Evolutionary conservation across 2,113 vertebrate species (phyloP).

Genomic region (Okapia johnstoni): DNA sequence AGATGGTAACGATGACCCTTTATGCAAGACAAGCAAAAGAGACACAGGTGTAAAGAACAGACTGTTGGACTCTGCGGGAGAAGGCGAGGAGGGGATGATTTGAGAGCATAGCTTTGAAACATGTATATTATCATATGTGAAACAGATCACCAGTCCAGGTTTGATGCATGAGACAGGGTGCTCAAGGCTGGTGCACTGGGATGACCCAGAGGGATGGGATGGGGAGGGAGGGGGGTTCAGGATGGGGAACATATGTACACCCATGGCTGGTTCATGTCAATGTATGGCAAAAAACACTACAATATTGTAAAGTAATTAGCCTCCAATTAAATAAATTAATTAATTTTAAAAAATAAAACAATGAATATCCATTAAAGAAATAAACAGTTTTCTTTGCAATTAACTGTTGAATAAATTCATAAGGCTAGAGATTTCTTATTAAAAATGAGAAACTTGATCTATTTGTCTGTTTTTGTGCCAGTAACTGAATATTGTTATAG

Average conservation of each 20-base stretch:
- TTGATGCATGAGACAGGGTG: not conserved
- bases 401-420: not conserved
- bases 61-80: not conserved
- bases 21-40: not conserved
- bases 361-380: not conserved
- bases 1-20: not conserved
- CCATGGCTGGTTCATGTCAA: not conserved
- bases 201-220: not conserved
- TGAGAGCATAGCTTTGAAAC: not conserved
- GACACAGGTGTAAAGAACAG: not conserved
- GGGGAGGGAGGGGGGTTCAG: not conserved
- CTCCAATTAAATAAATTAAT: not conserved
- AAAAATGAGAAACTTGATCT: not conserved
- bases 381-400: not conserved
- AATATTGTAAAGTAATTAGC: not conserved
- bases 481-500: not conserved
- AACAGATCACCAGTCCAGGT: not conserved
- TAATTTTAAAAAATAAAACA: fast-evolving
- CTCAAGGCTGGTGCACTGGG: not conserved
- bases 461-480: not conserved
- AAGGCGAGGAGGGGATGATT: not conserved
- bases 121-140: not conserved
- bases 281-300: not conserved
- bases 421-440: not conserved
- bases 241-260: not conserved